phyloP scores from a whole-genome alignment of 2,888 invertebrate species.

The Himalopsyche kuldschensis region DNA sequence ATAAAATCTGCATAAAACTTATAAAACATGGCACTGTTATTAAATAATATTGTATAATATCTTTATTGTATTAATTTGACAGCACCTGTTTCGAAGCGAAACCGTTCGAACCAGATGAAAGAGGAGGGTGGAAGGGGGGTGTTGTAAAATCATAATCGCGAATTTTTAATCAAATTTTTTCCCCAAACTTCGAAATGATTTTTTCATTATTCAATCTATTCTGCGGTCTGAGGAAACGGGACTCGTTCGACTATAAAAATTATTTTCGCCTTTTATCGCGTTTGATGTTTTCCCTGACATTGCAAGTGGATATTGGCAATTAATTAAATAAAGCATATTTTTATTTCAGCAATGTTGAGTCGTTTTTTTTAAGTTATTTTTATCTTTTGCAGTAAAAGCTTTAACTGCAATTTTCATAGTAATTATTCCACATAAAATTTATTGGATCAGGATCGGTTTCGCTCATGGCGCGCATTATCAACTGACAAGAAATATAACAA shows the following conservation, averaged over 20 bases:
- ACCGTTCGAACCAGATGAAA: background rate
- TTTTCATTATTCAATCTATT: slow-evolving; percentile 40
- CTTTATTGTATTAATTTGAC: background rate
- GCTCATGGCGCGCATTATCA: too few species aligned
- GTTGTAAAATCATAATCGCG: slow-evolving; percentile 56
- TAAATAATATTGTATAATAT: too few species aligned
- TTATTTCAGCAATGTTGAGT: too few species aligned
- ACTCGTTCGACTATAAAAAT: background rate
- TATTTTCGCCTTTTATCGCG: background rate
- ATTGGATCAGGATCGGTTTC: too few species aligned
- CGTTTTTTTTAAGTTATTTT: too few species aligned
- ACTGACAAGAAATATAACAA: too few species aligned
- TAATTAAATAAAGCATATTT: background rate
- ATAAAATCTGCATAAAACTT: too few species aligned
- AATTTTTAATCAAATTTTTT: slow-evolving; percentile 63
- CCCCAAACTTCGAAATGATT: slow-evolving; percentile 32
- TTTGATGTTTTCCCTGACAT: background rate
- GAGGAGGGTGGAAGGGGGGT: slow-evolving; percentile 15
- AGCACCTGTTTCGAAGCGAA: background rate
- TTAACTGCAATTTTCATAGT: too few species aligned
- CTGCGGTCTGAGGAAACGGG: background rate
- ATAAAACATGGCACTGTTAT: too few species aligned
- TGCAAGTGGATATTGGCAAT: background rate
- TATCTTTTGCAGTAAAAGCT: too few species aligned
- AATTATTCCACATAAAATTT: too few species aligned